A percentile compares a stretch with the other conserved stretches of the same genome.
phyloP scores from a whole-genome alignment of 2,888 invertebrate genomes.

The Branchipolynoe longqiensis region DNA sequence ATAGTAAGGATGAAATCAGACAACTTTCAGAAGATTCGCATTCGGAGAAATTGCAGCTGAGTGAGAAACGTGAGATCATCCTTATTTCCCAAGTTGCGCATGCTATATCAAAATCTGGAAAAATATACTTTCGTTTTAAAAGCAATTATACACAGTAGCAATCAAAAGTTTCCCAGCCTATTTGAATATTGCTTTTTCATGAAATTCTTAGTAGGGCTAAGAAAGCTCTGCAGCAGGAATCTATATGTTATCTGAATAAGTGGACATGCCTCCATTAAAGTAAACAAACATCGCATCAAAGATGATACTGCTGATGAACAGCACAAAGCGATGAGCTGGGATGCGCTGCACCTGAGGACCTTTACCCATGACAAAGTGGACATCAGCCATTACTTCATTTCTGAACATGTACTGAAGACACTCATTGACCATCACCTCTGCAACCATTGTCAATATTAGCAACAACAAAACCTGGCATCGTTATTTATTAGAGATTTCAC shows the following conservation, averaged over 20 bases:
- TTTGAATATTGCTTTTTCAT: conserved; percentile 91
- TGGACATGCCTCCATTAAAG: conserved; percentile 85
- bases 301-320: conserved; percentile 91
- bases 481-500: too few species aligned
- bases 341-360: conserved; percentile 85
- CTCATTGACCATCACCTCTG: conserved; percentile 89
- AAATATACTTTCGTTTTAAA: conserved; percentile 93
- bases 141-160: conserved; percentile 92
- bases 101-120: conserved; percentile 90
- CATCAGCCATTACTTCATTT: conserved; percentile 87
- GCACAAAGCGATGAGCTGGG: conserved; percentile 87
- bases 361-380: conserved; percentile 90
- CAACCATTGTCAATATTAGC: conserved; percentile 87
- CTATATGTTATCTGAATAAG: conserved; percentile 85
- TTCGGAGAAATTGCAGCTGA: too few species aligned
- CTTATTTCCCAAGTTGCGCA: conserved; percentile 89
- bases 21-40: too few species aligned
- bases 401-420: conserved; percentile 88
- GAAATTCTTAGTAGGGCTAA: conserved; percentile 86
- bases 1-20: too few species aligned
- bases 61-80: conserved; percentile 92
- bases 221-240: conserved; percentile 93
- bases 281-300: conserved; percentile 95
- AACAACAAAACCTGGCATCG: too few species aligned
- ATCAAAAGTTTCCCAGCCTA: conserved; percentile 93